Base-by-base conservation (phyloP, 2,888 invertebrate species). In the Mimumesa dahlbomi region DNA sequence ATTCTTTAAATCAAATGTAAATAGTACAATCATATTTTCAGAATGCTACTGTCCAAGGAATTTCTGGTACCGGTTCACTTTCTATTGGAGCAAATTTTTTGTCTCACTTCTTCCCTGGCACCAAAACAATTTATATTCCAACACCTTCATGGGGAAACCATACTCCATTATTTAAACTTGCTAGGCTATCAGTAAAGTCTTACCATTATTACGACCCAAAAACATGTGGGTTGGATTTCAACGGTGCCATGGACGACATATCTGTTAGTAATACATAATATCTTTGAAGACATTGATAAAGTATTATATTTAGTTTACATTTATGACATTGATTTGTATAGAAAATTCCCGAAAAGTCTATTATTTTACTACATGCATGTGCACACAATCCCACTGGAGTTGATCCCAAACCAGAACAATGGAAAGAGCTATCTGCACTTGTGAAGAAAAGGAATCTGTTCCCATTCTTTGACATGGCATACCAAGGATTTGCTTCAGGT, bases 71-170 rank as follows among this genome's bases (percentile, higher is more conserved):
- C 11, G 99, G 99, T 13, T 96, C 99, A 0, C 91, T 99, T n/a
- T 93, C 97, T 64, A 92, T 99, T 49, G 99, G 98, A 22, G 94
- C 95, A 38, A 95, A 95, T 70, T 99, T 98, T 90, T 90, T 98
- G 68, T 93, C 93, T 58, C 93, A 93, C 77, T 97, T 95, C 90
- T 96, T 95, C 90, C 93, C 93, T 5, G 94, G 95, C 31, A 92
- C 91, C 79, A 97, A 97, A 90, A 94, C 94, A 69, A 90, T 97
- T 49, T 98, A 97, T 91, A 84, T 99, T 78, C 98, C 99, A 3
- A 91, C 93, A 1, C 99, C 99, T 2, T 95, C 99, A 0, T 99
- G 99, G 99, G 99, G 99, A 54, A 99, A 99, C 90, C 99, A 99
- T 89, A 94, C 93, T 0, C 98, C 98, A 56, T 93, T 99, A 85